Evolutionary conservation across 1,140 invertebrate genomes (phyloP), one percentile per base, ranked within the genome.

Genomic region (Eumeta japonica): DNA sequence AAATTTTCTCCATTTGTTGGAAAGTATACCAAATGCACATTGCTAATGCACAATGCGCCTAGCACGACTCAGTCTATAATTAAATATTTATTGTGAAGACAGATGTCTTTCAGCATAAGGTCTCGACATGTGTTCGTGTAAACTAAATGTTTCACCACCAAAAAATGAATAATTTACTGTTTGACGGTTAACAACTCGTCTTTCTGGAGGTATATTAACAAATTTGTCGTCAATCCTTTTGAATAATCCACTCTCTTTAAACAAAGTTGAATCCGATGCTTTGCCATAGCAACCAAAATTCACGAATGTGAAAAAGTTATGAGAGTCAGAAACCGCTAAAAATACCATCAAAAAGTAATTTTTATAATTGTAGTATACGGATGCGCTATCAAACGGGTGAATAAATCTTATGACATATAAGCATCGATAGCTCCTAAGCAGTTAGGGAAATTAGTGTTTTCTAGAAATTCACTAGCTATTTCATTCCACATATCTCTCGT

Each of bases 281-380:
- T 29, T 29, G 11, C 67, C 71, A 33, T 52, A 52, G 19, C 50
- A 45, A 10, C 67, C 71, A 35, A 76, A 50, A 46, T 76, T 65
- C 12, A 75, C 36, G 20, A 42, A 46, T 15, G 50, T 40, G 35
- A 73, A 68, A 29, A 48, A 49, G 35, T 56, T 70, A 28, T 66
- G 35, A 2, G 66, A 54, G 52, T 75, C 62, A 5, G 48, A 52
- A 10, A 58, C 31, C 3, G 64, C 71, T 20, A 71, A 32, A 5
- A 76, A 36, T 11, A 75, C 55, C 20, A 24, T 24, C 40, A 50
- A 60, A 28, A 49, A 62, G 31, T 35, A 40, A 30, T 53, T 41
- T 33, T 73, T 68, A 33, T 73, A 54, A 48, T 74, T 77, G 13
- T 52, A 64, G 44, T 48, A 72, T 15, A 44, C 16, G 11, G 52